A percentile compares a stretch with the other conserved stretches of the same genome.
phyloP scores from a whole-genome alignment of 2,797 vertebrate genomes.

The Euthynnus affinis region DNA sequence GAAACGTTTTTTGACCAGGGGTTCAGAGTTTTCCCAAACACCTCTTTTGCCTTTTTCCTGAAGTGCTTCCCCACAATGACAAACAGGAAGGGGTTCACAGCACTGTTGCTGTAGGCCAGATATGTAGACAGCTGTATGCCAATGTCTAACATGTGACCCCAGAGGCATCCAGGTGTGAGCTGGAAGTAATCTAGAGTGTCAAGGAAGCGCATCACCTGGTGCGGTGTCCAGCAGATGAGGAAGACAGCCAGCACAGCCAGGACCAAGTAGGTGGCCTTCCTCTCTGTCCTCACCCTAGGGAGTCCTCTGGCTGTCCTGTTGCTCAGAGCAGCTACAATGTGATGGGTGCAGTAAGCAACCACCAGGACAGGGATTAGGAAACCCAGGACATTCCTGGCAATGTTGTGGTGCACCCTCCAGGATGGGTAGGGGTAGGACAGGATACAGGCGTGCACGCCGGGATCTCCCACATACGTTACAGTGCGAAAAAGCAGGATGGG shows the following conservation, averaged over 20 bases:
- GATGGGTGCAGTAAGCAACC: slow-evolving; percentile 84
- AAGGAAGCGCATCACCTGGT: slow-evolving; percentile 86
- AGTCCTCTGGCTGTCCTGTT: slow-evolving; percentile 75
- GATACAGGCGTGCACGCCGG: slow-evolving; percentile 80
- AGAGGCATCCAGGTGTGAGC: slow-evolving; percentile 73
- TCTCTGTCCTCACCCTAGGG: slow-evolving; percentile 79
- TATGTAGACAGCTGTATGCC: slow-evolving; percentile 84
- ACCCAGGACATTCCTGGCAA: slow-evolving; percentile 84
- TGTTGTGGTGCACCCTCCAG: slow-evolving; percentile 85
- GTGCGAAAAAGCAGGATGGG: slow-evolving; percentile 87
- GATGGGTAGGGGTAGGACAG: slow-evolving; percentile 77
- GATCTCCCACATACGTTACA: fast-evolving
- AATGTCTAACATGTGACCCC: slow-evolving; percentile 74
- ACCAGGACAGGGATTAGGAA: slow-evolving; percentile 86
- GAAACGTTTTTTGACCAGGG: slow-evolving; percentile 35
- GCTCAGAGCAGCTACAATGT: slow-evolving; percentile 82
- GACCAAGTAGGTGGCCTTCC: slow-evolving; percentile 86
- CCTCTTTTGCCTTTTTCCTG: slow-evolving; percentile 86
- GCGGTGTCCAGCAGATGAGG: slow-evolving; percentile 90
- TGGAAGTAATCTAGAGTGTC: slow-evolving; percentile 80
- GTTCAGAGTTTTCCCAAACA: slow-evolving; percentile 67
- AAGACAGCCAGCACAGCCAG: slow-evolving; percentile 88
- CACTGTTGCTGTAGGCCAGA: slow-evolving; percentile 90
- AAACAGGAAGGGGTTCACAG: slow-evolving; percentile 91
- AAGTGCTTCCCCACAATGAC: slow-evolving; percentile 92